Percentiles rank a stretch among this genome's conserved stretches.
These are phyloP conservation scores for Myrmecophaga tridactyla DNA, from an alignment of 2,113 vertebrate species.

Conservation along the genomic window DNA sequence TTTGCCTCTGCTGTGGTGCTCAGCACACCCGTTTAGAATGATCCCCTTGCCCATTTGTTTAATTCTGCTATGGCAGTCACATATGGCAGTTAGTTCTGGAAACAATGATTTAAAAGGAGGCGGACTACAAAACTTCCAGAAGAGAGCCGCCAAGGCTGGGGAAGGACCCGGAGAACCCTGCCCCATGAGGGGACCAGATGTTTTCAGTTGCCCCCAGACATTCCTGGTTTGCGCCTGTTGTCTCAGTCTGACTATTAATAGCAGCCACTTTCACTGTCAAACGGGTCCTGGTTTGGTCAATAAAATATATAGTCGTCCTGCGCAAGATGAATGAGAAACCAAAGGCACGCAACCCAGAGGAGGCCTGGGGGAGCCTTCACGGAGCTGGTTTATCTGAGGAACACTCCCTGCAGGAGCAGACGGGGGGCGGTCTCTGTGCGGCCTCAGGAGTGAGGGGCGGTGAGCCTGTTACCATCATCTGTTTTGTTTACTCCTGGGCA, in stretches of 20 bases:
- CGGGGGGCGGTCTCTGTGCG: not conserved
- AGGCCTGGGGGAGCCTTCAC: not conserved
- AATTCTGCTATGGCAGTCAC: not conserved
- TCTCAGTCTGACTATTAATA: not conserved
- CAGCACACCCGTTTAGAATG: not conserved
- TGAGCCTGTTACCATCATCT: not conserved
- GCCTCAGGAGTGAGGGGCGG: not conserved
- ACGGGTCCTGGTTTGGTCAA: not conserved
- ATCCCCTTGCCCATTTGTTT: not conserved
- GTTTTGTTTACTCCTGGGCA: slow-evolving; percentile 43
- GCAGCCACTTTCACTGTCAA: not conserved
- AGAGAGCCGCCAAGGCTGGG: not conserved
- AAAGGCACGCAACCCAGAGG: not conserved
- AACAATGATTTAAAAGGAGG: not conserved
- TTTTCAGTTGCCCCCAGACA: not conserved
- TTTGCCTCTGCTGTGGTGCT: not conserved
- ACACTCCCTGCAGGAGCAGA: too few species aligned
- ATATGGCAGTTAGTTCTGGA: not conserved
- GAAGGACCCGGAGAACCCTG: not conserved
- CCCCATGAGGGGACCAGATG: not conserved
- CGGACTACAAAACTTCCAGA: not conserved
- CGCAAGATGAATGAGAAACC: not conserved
- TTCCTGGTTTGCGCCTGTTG: not conserved
- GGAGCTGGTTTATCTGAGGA: fast-evolving
- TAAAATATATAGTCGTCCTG: not conserved